Base-by-base conservation (phyloP, 2,113 vertebrate species). In the Clarias gariepinus region DNA sequence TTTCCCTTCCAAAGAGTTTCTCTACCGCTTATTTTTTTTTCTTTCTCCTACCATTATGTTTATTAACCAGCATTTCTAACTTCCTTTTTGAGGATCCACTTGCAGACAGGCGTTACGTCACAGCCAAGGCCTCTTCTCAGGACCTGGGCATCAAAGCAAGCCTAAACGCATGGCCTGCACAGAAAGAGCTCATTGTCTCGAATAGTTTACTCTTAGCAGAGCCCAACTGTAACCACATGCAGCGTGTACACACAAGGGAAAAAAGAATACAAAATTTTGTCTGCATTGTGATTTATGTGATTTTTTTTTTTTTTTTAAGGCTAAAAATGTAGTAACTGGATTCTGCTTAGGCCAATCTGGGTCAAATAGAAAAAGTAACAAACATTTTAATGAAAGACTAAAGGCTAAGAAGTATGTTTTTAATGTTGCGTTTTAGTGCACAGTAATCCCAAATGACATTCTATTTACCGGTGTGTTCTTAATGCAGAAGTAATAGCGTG, bases 81-180 rank as follows among this genome's bases (percentile, higher is more conserved):
- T 87, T 86, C 60, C 76, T 83, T 87, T 86, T 55, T 61, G 57
- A 85, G 30, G 73, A 73, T 87, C 47, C 73, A 87, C 57, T 80
- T 41, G 74, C 86, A 83, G 85, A 87, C 79, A 84, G 74, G 86
- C 36, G 81, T 88, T 86, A 80, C 63, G 83, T 86, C 76, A 68
- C 64, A 84, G 30, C 60, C 76, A 52, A 86, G 85, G 55, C 57
- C 85, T 88, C 57, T 60, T 64, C 87, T 84, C 85, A 85, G 85
- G 85, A 86, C 85, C 87, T 63, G 82, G 81, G 89, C 89, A 87
- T 87, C 86, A 89, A 89, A 87, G 89, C 83, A 85, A 84, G 80
- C 77, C 83, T 82, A 88, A 88, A 85, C 63, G 63, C 61, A 81
- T 78, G 73, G 74, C 64, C 55, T 78, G 41, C 64, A 82, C 73